Evolutionary conservation across 2,797 vertebrate species (phyloP).

Genomic region (Rousettus madagascariensis): DNA sequence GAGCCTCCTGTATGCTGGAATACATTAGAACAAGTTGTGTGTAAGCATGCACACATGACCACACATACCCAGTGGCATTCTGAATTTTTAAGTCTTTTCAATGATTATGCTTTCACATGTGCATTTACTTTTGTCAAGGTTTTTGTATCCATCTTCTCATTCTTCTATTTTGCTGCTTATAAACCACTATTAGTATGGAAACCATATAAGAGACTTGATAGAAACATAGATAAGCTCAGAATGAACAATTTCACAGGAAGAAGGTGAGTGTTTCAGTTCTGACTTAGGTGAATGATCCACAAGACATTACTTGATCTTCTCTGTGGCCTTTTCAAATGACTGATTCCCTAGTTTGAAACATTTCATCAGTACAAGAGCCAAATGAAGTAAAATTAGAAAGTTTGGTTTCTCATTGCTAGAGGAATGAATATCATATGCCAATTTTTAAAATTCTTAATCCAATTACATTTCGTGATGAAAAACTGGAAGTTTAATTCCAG

Average conservation of each 20-base stretch:
- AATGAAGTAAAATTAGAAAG: neutral
- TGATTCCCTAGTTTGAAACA: neutral
- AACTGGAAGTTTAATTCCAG: neutral
- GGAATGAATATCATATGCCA: neutral
- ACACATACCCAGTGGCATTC: neutral
- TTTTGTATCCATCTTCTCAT: neutral
- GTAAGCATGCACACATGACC: accelerated
- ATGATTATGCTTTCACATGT: neutral
- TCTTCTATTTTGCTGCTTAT: neutral
- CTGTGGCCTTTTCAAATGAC: neutral
- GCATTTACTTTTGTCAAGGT: neutral
- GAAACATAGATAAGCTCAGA: neutral
- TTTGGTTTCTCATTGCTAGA: neutral
- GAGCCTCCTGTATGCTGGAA: neutral
- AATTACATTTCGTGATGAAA: neutral
- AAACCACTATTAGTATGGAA: neutral
- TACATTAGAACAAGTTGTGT: neutral
- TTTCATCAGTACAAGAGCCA: neutral
- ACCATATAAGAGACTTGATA: neutral
- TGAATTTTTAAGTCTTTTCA: neutral
- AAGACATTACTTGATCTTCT: neutral
- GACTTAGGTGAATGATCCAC: neutral
- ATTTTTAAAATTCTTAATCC: neutral
- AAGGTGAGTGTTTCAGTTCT: neutral
- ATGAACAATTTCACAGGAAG: neutral